Percentiles rank a stretch among this genome's conserved stretches.
Evolutionary conservation across 1,140 invertebrate genomes (phyloP).

Genomic region (Megalonaias nervosa): DNA sequence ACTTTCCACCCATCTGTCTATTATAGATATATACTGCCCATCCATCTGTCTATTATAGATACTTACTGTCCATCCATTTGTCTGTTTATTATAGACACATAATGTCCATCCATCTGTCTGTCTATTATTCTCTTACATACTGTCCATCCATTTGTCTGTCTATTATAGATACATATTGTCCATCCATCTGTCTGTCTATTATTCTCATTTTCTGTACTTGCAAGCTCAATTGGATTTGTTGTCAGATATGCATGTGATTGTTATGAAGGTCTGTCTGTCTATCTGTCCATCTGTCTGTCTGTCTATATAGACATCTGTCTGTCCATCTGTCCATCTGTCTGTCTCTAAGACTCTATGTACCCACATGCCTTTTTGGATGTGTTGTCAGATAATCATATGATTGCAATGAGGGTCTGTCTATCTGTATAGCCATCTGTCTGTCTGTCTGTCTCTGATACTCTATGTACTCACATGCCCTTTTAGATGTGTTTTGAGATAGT

Average conservation of each 20-base stretch:
- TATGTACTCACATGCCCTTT: not conserved
- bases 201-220: slow-evolving; percentile 38
- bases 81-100: not conserved
- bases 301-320: too few relatives aligned
- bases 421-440: too few relatives aligned
- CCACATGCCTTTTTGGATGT: slow-evolving; percentile 65
- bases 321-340: too few relatives aligned
- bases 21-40: not conserved
- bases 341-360: slow-evolving; percentile 17
- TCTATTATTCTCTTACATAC: not conserved
- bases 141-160: too few relatives aligned
- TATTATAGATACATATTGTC: too few relatives aligned
- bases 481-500: not conserved
- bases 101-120: not conserved
- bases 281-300: too few relatives aligned
- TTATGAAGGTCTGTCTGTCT: slow-evolving; percentile 55
- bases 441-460: not conserved
- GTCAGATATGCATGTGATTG: slow-evolving; percentile 59
- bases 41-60: not conserved
- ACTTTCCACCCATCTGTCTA: not conserved
- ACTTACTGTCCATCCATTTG: not conserved
- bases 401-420: slow-evolving; percentile 60
- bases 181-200: not conserved
- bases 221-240: slow-evolving; percentile 65
- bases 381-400: slow-evolving; percentile 60